Evolutionary conservation across 2,113 vertebrate genomes (phyloP), one percentile per base, ranked within the genome.

Genomic region (Trogon melanurus): DNA sequence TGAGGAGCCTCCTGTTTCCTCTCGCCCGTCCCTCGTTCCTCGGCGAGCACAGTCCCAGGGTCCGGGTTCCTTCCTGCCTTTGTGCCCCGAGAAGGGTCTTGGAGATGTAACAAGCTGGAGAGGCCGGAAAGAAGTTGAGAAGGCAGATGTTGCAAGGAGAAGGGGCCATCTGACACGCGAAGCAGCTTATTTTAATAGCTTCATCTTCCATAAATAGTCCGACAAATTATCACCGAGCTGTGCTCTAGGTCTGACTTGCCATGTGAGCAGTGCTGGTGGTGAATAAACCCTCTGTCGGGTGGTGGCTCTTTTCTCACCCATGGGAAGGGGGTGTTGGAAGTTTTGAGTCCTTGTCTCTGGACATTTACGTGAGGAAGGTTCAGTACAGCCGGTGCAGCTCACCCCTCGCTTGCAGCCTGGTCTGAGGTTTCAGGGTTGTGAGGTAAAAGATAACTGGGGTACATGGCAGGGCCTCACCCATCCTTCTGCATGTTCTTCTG

Each of bases 1-100:
- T 99, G 98, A 99, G 98, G 89, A 89, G 76, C 27, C 6, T 91
- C 88, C 89, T 45, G 70, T 92, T 96, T 69, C 58, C 84, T 51
- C 67, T 45, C n/a, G 4, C 44, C 27, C 15, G 16, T 60, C 75
- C 51, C 30, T 69, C 3, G 0, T 12, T 58, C 85, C 89, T 51
- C 65, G 3, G 4, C 9, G 10, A 85, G 65, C 79, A n/a, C 29
- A n/a, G 23, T 74, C 21, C 32, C 5, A 2, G 65, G 23, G 2
- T 85, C 61, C 30, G 7, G 74, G 76, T 58, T 84, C 81, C 85
- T 97, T 93, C 90, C 94, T 97, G 90, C 88, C 65, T 95, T 70
- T 74, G 85, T 76, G 14, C 47, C 91, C 73, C 5, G 45, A 57
- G 83, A 29, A 66, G 48, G n/a, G 11, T 16, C n/a, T 7, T 6